Conservation (phyloP, 2,888 invertebrate genomes). For the Galerucella pusilla region DNA sequence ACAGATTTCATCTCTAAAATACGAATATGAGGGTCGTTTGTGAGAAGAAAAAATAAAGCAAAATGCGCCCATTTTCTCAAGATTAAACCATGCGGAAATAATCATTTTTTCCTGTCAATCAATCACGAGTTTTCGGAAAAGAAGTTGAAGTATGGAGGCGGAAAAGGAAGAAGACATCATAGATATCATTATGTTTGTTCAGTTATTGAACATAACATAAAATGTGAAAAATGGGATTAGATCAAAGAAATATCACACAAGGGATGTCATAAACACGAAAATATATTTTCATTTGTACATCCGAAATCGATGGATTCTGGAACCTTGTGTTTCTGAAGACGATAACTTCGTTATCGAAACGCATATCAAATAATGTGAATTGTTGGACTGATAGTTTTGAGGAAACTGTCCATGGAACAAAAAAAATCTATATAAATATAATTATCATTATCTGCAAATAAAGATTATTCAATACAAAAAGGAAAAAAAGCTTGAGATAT, state of each 20-base stretch:
- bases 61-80: slow-evolving; percentile 23
- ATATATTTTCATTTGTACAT: background rate
- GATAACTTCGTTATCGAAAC: too few relatives aligned
- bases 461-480: too few relatives aligned
- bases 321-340: background rate
- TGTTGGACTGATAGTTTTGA: too few relatives aligned
- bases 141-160: slow-evolving; percentile 25
- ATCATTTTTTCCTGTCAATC: slow-evolving; percentile 36
- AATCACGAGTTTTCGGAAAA: slow-evolving; percentile 30
- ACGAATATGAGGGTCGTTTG: slow-evolving; percentile 20
- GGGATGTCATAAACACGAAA: background rate
- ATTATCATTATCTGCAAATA: too few relatives aligned
- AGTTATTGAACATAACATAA: slow-evolving; percentile 21
- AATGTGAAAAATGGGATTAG: slow-evolving; percentile 19
- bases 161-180: slow-evolving; percentile 31
- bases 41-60: slow-evolving; percentile 15
- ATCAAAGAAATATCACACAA: background rate
- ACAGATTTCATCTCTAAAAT: slow-evolving; percentile 24
- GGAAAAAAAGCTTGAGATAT: too few relatives aligned
- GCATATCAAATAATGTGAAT: too few relatives aligned
- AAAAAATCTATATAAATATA: too few relatives aligned
- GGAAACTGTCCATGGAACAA: too few relatives aligned
- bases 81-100: slow-evolving; percentile 35
- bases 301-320: background rate
- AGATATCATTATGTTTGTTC: slow-evolving; percentile 34